A percentile compares a stretch with the other conserved stretches of the same genome.
These are phyloP conservation scores for Teleopsis dalmanni DNA, from an alignment of 1,140 invertebrate genomes.

Conservation along the genomic window DNA sequence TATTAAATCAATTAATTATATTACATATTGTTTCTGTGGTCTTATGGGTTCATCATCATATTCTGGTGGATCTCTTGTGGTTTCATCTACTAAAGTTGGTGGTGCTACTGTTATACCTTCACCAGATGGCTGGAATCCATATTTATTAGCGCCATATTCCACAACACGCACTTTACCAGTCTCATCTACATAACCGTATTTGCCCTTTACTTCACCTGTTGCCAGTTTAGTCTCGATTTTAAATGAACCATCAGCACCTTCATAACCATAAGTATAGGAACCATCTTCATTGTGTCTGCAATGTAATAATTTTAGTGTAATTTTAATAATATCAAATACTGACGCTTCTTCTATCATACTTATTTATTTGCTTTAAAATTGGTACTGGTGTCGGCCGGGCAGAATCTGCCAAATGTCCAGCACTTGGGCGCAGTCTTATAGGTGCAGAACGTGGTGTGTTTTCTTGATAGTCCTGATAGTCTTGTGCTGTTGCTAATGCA, in stretches of 20 bases:
- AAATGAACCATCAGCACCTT: conserved; percentile 74
- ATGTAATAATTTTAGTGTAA: background rate
- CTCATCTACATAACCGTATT: conserved; percentile 81
- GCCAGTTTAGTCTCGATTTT: conserved; percentile 77
- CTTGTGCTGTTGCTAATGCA: conserved; percentile 47
- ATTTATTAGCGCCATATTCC: conserved; percentile 81
- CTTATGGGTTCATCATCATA: conserved; percentile 46
- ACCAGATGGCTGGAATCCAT: conserved; percentile 78
- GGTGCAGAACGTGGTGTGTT: conserved; percentile 48
- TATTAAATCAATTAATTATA: background rate
- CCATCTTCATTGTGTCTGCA: conserved; percentile 74
- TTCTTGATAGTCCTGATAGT: conserved; percentile 54
- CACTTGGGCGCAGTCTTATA: conserved; percentile 45
- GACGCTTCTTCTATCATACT: conserved; percentile 40
- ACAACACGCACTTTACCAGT: conserved; percentile 68
- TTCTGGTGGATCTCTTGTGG: conserved; percentile 47
- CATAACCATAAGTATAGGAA: conserved; percentile 80
- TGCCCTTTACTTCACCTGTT: conserved; percentile 72
- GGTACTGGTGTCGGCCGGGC: conserved; percentile 60
- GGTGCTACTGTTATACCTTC: conserved; percentile 77
- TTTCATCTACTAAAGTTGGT: conserved; percentile 68
- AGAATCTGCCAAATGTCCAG: conserved; percentile 45
- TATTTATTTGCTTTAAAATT: conserved; percentile 79
- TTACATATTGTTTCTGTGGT: conserved; percentile 41
- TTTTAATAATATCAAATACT: background rate